Percentiles rank a stretch among this genome's conserved stretches.
phyloP scores from a whole-genome alignment of 2,888 invertebrate species.

The Erpobdella octoculata region DNA sequence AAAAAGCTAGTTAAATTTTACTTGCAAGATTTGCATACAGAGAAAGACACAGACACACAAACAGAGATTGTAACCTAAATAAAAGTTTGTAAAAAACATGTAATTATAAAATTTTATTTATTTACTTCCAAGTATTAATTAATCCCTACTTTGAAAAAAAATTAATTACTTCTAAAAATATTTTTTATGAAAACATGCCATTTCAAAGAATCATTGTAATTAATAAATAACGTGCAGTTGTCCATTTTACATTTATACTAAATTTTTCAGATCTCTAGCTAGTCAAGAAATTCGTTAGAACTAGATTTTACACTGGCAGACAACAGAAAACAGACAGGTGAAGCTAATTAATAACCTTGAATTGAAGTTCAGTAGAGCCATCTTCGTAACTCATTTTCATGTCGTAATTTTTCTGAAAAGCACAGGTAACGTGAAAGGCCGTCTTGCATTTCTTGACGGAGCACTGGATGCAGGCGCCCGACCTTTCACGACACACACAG shows the following conservation, averaged over 20 bases:
- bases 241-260: too few relatives aligned
- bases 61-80: too few relatives aligned
- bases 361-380: slow-evolving; percentile 35
- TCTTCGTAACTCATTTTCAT: slow-evolving; percentile 90
- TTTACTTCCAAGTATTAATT: too few relatives aligned
- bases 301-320: not conserved
- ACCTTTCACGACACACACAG: slow-evolving; percentile 80
- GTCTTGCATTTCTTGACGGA: slow-evolving; percentile 94
- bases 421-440: slow-evolving; percentile 97
- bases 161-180: too few relatives aligned
- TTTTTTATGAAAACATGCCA: too few relatives aligned
- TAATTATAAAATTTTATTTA: too few relatives aligned
- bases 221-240: not conserved
- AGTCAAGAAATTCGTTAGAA: not conserved
- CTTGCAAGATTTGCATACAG: too few relatives aligned
- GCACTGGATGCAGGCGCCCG: slow-evolving; percentile 94
- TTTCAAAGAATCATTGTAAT: not conserved
- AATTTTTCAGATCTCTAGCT: too few relatives aligned
- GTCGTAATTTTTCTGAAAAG: slow-evolving; percentile 89
- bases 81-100: too few relatives aligned
- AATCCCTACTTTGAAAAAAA: too few relatives aligned
- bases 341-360: not conserved
- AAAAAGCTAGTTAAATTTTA: too few relatives aligned
- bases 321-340: not conserved
- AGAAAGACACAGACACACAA: too few relatives aligned